Base-by-base conservation (phyloP, 2,797 vertebrate species). In the Periophthalmus magnuspinnatus region DNA sequence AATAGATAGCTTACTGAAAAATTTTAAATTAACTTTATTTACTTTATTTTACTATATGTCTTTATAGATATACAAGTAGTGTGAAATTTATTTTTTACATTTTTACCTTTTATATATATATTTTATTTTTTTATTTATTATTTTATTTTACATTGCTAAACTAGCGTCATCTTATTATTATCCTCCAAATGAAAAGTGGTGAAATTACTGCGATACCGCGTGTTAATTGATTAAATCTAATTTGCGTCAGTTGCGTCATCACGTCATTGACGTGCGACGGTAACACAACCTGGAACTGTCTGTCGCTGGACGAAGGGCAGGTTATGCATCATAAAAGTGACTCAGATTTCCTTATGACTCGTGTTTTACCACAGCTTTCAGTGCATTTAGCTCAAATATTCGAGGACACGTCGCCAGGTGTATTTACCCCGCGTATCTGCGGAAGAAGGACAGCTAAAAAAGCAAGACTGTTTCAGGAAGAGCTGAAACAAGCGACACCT, bases 261-360 rank as follows among this genome's bases (percentile, higher is more conserved):
- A 0, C 88, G 89, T 90, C 89, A 88, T 71, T 0, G 52, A 16
- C 8, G 1, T 22, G 88, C 90, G 90, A 73, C 88, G 21, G 70
- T 61, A 55, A 2, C 28, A 28, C 55, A 16, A 41, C 22, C 22
- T 45, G 57, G 6, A 41, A 16, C 60, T 2, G 64, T 71, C 67
- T 68, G 61, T 38, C 14, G 41, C 54, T 4, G 67, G 17, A 1
- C 67, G 79, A 90, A 89, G 88, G 89, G 16, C 88, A 86, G 36
- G 5, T 67, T 28, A 19, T 8, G 5, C 2, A 50, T 48, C 0
- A 1, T 6, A 1, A 13, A 22, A 63, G 55, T 66, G 6, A 1
- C 16, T 47, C 32, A 0, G 21, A 5, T 38, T 74, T 22, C 58
- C 10, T 34, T 24, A 19, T 5, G 16, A 16, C 16, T 2, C 0